Base-by-base conservation (phyloP, 2,113 vertebrate species). In the Callocephalon fimbriatum region DNA sequence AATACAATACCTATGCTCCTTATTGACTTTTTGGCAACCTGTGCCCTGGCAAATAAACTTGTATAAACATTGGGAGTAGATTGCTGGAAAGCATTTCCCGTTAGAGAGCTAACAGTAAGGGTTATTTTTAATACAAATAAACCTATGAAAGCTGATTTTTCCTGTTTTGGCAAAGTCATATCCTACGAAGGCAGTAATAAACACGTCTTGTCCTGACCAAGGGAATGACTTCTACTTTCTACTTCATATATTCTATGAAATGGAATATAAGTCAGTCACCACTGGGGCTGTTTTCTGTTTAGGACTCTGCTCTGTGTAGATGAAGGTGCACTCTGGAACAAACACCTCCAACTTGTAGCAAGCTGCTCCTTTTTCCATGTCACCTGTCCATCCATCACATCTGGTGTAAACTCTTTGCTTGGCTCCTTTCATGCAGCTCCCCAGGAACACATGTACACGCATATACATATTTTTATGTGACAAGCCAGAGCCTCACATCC, bases 61-160 rank as follows among this genome's bases (percentile, higher is more conserved):
- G 21, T 50, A 66, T 78, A 68, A 92, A 87, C 62, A 82, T 47
- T 61, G 58, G 42, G 47, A 89, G 20, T 53, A 75, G 62, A 15
- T 65, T 89, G 58, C 51, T 85, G 86, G 89, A 91, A 93, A 92
- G 40, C 29, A 88, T 84, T 95, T 95, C 86, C 65, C 19, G 7
- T 18, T 84, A 37, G 81, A 81, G 32, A 89, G 6, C 38, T 86
- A 91, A 12, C 29, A 84, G 38, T 63, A 74, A 83, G 66, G 21
- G 1, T 45, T 78, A 62, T 73, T 89, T 73, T 38, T 29, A 73
- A 75, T 47, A 58, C 63, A 86, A 92, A 91, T 48, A 85, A 88
- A 73, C 15, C 9, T 2, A 0, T 38, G 15, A 78, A 93, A 79
- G 37, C 12, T 15, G 40, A 0, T 29, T 78, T 88, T 81, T 89